Evolutionary conservation across 2,113 vertebrate species (phyloP), one percentile per base, ranked within the genome.

Genomic region (Dolichotis patagonum): DNA sequence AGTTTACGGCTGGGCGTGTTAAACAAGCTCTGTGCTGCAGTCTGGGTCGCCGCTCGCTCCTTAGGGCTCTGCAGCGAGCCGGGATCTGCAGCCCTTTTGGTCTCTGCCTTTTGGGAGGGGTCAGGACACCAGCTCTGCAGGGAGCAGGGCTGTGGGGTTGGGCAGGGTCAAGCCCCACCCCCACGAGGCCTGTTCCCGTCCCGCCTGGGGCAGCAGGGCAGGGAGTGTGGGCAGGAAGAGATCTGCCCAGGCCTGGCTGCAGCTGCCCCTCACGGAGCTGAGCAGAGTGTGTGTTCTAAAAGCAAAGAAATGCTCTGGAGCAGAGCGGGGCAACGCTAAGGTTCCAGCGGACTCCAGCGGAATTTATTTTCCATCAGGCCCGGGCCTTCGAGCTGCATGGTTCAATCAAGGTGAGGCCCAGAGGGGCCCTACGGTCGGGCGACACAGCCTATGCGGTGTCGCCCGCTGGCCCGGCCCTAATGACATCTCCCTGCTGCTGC

Each of bases 341-440:
- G 90, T 46, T 85, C 95, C 92, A 81, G 95, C 96, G 17, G 88
- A 97, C 96, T 88, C 67, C 81, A 71, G 96, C 0, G 7, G 87
- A 83, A 94, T 97, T 97, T 96, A 89, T 96, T 97, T 97, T 97
- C 88, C 95, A 81, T 92, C 60, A 85, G 85, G 58, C 94, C 81
- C 1, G 16, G 75, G 13, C 92, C 91, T 94, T 84, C 92, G 92
- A 94, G 94, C 92, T 92, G 77, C 2, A 0, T 26, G 94, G 96
- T 97, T 97, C 97, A 97, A 7, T 80, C 94, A 11, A 95, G 97
- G 95, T 97, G 67, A 95, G 96, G 46, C 26, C 85, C 75, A 94
- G 95, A 93, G 96, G 43, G 19, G 84, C 67, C 73, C 78, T 90
- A 94, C 96, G 94, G 65, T 88, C 2, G 7, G 22, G 54, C 77